Base-by-base conservation (phyloP, 2,888 invertebrate genomes). In the Tanytarsus gracilentus region DNA sequence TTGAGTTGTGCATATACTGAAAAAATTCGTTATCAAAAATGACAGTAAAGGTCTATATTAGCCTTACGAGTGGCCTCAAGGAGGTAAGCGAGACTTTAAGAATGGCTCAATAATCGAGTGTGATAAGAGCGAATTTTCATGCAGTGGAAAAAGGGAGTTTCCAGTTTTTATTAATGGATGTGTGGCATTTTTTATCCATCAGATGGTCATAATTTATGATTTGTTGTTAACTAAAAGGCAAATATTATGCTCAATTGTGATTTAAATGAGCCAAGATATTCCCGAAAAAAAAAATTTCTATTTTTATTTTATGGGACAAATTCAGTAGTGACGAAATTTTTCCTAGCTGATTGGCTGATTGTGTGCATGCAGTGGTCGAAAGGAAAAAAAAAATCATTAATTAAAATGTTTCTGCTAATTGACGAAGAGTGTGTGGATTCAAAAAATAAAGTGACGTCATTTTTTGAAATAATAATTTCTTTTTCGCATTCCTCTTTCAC, bases 1-100 rank as follows among this genome's bases (percentile, higher is more conserved):
- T 36, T 36, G 36, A 14, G 44, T 49, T 49, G 49, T 18, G 1
- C 21, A n/a, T n/a, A n/a, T 27, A 27, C 27, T 49, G 4, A 26
- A 49, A 11, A 49, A 49, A 26, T 8, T 11, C 14, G 6, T 18
- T 16, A 7, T n/a, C 51, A 60, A 69, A 70, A 74, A 93, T 93
- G 92, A 90, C 87, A 75, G 85, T 93, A 70, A 92, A 90, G 81
- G 83, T 93, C 66, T 93, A 88, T 77, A 79, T 92, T 71, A 91
- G 91, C 75, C 91, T 91, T 70, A 91, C 91, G 78, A 92, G 91
- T 71, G 92, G 91, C 70, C 92, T 90, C 75, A 91, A 93, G 79
- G 92, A 93, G 86, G 92, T 90, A 78, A 80, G 82, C 69, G 27
- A 30, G 33, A n/a, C 58, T 9, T 48, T 21, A 18, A 21, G 9